Evolutionary conservation across 2,888 invertebrate genomes (phyloP).

Genomic region (Cantharis lateralis): DNA sequence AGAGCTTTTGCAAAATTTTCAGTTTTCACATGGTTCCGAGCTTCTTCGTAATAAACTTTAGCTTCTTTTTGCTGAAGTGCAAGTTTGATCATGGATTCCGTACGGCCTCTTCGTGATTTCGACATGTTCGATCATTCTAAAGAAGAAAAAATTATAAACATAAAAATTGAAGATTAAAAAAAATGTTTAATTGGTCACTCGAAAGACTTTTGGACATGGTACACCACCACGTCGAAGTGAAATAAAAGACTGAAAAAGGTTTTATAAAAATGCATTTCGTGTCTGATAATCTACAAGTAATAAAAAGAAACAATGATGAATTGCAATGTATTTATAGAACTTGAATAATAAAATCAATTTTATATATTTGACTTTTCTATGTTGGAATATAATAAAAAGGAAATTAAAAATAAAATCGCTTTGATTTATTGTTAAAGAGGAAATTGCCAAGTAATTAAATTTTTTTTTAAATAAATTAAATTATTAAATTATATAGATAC

Average conservation of each 20-base stretch:
- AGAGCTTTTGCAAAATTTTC: conserved; percentile 75
- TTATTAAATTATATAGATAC: no score
- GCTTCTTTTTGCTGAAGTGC: conserved; percentile 56
- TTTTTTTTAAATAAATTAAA: not conserved
- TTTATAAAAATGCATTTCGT: conserved; percentile 11
- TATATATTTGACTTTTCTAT: not conserved
- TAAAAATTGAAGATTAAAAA: not conserved
- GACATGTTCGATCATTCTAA: conserved; percentile 21
- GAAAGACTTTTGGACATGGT: no score
- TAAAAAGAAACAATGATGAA: not conserved
- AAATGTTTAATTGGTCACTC: not conserved
- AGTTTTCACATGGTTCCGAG: conserved; percentile 75
- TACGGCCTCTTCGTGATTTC: conserved; percentile 36
- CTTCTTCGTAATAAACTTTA: conserved; percentile 78
- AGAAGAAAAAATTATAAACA: not conserved
- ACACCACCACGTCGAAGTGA: not conserved
- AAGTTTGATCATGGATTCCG: conserved; percentile 49
- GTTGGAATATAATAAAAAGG: conserved; percentile 1
- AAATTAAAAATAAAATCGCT: not conserved
- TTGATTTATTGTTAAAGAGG: not conserved
- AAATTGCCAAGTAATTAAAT: not conserved
- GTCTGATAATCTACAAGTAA: conserved; percentile 5
- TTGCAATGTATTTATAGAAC: not conserved
- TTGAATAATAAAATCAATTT: conserved; percentile 3
- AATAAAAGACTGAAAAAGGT: not conserved